Percentiles rank a stretch among this genome's conserved stretches.
phyloP scores from a whole-genome alignment of 2,797 vertebrate genomes.

The Bradypodion ventrale region DNA sequence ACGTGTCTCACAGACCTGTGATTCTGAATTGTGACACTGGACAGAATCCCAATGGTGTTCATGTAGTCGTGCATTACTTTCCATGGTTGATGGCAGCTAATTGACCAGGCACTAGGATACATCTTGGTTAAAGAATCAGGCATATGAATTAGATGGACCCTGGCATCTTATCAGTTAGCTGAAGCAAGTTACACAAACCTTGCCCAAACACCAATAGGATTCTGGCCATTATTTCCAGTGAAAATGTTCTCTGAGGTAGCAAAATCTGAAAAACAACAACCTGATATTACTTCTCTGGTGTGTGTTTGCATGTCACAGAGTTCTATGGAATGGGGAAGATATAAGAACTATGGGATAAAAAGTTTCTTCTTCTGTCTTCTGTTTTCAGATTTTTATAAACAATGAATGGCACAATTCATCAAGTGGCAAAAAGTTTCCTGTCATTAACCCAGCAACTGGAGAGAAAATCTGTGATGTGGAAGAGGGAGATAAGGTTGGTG shows the following conservation, averaged over 20 bases:
- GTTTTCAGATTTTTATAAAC: slow-evolving; percentile 85
- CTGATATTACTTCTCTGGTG: background rate
- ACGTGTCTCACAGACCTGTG: background rate
- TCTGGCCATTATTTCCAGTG: background rate
- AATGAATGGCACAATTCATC: slow-evolving; percentile 86
- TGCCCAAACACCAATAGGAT: too few species aligned
- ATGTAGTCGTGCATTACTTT: too few species aligned
- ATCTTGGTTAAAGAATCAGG: too few species aligned
- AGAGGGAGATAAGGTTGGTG: slow-evolving; percentile 83
- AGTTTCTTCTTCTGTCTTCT: background rate
- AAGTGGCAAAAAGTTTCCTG: slow-evolving; percentile 84
- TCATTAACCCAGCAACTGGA: slow-evolving; percentile 83
- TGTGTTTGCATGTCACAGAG: background rate
- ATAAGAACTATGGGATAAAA: background rate
- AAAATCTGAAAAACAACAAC: slow-evolving; percentile 1
- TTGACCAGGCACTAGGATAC: too few species aligned
- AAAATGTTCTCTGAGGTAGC: background rate
- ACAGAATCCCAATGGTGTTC: too few species aligned
- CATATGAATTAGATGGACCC: too few species aligned
- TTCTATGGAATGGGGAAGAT: background rate
- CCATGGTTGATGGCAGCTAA: too few species aligned
- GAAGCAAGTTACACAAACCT: too few species aligned
- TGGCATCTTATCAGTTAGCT: too few species aligned
- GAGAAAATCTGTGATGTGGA: slow-evolving; percentile 86
- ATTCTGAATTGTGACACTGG: background rate